Conservation (phyloP, 2,888 invertebrate genomes). For the Nematopogon swammerdamellus region DNA sequence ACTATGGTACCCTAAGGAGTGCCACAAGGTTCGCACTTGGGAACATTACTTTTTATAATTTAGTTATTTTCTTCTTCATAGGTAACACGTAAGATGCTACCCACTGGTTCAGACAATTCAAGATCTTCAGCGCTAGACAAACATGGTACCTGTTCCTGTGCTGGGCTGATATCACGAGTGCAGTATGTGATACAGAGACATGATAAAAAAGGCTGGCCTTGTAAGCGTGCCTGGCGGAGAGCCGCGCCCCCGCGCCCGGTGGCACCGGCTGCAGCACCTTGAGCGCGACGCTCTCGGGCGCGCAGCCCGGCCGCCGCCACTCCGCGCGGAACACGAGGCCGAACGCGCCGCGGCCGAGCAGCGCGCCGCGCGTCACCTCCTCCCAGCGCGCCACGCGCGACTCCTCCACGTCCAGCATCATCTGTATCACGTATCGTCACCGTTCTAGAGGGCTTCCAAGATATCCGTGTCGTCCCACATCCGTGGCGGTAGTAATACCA, state of each 20-base stretch:
- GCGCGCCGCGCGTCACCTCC: conserved; percentile 69
- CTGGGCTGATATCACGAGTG: background rate
- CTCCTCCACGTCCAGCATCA: conserved; percentile 86
- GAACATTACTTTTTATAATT: too few relatives aligned
- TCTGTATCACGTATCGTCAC: conserved; percentile 31
- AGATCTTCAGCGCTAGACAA: background rate
- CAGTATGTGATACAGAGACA: too few relatives aligned
- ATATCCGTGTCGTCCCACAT: too few relatives aligned
- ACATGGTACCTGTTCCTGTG: background rate
- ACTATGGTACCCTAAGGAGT: too few relatives aligned
- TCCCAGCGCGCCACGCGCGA: conserved; percentile 78
- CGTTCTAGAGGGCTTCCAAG: too few relatives aligned
- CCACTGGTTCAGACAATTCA: too few relatives aligned
- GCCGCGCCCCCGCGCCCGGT: conserved; percentile 52
- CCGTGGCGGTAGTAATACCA: background rate
- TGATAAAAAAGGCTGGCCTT: conserved; percentile 20
- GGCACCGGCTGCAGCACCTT: conserved; percentile 95
- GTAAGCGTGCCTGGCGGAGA: conserved; percentile 28
- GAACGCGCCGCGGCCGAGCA: conserved; percentile 95
- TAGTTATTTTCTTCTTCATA: too few relatives aligned
- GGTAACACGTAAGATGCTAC: too few relatives aligned
- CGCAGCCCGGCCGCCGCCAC: conserved; percentile 60
- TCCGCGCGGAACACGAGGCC: conserved; percentile 91
- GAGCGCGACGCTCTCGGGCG: conserved; percentile 74
- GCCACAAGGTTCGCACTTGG: too few relatives aligned